Conservation (phyloP, 2,888 invertebrate genomes). For the Lepidocyrtoides sp. region DNA sequence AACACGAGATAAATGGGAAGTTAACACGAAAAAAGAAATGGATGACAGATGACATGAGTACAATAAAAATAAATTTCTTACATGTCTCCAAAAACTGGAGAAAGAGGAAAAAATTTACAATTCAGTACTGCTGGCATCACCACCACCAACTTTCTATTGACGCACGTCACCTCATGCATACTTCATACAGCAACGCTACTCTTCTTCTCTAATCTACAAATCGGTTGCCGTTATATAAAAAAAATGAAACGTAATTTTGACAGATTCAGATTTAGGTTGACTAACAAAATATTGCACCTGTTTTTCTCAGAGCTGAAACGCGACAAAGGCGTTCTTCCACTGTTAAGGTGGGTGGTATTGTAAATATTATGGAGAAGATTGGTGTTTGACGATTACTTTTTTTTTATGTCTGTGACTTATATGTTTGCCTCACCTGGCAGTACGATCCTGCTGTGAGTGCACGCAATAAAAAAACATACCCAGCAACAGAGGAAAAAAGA, state of each 20-base stretch:
- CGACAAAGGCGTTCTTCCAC: neutral
- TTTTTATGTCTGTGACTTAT: neutral
- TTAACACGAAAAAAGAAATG: conserved; percentile 41
- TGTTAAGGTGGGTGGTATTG: neutral
- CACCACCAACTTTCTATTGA: too few species aligned
- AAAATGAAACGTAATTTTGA: conserved; percentile 45
- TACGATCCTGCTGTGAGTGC: neutral
- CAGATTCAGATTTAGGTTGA: conserved; percentile 67
- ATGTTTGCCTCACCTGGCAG: neutral
- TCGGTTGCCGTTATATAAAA: neutral
- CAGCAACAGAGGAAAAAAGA: neutral
- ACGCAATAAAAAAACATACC: conserved; percentile 39
- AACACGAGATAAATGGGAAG: conserved; percentile 50
- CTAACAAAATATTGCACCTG: conserved; percentile 22
- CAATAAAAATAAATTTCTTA: neutral
- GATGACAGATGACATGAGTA: too few species aligned
- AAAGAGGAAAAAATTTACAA: too few species aligned
- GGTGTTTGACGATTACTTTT: neutral
- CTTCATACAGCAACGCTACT: neutral
- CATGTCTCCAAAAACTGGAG: neutral
- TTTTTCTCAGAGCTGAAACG: too few species aligned
- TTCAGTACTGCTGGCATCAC: too few species aligned
- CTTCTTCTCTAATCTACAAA: neutral
- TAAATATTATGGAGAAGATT: neutral
- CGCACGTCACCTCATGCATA: too few species aligned